These are phyloP conservation scores for Musca domestica DNA, from an alignment of 1,140 invertebrate genomes.

Conservation along the genomic window DNA sequence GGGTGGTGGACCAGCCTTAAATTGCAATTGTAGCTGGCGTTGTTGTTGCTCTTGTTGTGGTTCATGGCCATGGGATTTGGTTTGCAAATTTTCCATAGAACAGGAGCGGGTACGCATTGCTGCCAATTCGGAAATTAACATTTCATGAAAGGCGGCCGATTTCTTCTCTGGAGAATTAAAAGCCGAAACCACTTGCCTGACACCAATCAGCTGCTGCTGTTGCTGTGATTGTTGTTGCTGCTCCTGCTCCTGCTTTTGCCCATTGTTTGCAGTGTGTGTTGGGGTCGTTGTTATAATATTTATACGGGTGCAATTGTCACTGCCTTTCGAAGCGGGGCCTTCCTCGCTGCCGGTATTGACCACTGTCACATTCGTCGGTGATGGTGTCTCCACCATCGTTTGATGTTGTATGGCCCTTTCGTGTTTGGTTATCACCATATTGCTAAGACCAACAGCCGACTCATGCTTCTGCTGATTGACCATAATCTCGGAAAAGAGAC, in stretches of 20 bases:
- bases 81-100: conserved; percentile 44
- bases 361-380: conserved; percentile 11
- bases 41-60: conserved; percentile 14
- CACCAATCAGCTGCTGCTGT: conserved; percentile 22
- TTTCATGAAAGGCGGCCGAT: conserved; percentile 48
- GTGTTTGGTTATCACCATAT: conserved; percentile 48
- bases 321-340: background rate
- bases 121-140: conserved; percentile 52
- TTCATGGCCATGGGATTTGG: background rate
- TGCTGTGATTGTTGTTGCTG: background rate
- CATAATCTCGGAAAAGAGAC: conserved; percentile 51
- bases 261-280: background rate
- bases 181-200: conserved; percentile 18
- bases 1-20: background rate
- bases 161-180: conserved; percentile 44
- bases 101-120: conserved; percentile 49
- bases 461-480: conserved; percentile 44
- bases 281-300: conserved; percentile 28
- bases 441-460: conserved; percentile 18
- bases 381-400: background rate
- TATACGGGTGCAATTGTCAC: conserved; percentile 37
- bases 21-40: conserved; percentile 12
- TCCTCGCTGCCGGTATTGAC: conserved; percentile 12
- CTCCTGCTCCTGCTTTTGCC: background rate
- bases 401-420: conserved; percentile 45